Evolutionary conservation across 35 echinoderm and acorn worm genomes (phyloP).

Genomic region (Amphiura filiformis): DNA sequence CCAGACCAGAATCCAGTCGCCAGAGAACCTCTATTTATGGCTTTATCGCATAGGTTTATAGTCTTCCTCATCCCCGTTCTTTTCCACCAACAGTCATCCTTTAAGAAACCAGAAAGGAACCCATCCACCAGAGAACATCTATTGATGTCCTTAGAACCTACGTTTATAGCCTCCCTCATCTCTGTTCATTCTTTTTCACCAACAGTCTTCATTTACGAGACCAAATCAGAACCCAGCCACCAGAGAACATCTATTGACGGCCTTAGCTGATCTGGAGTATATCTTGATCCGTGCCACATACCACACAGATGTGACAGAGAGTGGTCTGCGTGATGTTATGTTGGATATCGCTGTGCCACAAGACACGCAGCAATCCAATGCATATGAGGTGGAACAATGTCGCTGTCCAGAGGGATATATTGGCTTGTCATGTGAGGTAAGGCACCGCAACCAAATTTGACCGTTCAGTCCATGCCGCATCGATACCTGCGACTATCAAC

Average conservation of each 20-base stretch:
- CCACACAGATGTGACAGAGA: slow-evolving; percentile 59
- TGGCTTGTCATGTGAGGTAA: slow-evolving; percentile 93
- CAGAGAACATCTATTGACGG: slow-evolving; percentile 84
- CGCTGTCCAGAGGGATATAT: slow-evolving; percentile 77
- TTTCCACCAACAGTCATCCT: too few species aligned
- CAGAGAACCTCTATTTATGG: too few species aligned
- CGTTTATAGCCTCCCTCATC: too few species aligned
- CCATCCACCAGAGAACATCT: too few species aligned
- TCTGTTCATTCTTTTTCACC: neutral
- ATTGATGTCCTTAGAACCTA: too few species aligned
- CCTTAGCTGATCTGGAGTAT: slow-evolving; percentile 68
- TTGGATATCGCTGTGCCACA: slow-evolving; percentile 73
- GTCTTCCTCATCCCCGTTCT: neutral
- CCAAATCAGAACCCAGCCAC: slow-evolving; percentile 59
- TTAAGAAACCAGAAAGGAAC: too few species aligned
- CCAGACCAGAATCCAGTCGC: too few species aligned
- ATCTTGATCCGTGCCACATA: slow-evolving; percentile 84
- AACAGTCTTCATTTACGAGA: slow-evolving; percentile 68
- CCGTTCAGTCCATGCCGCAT: too few species aligned
- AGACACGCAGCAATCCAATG: slow-evolving; percentile 42
- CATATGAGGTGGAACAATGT: slow-evolving; percentile 71
- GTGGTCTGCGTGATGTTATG: slow-evolving; percentile 59
- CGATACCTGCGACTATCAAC: too few species aligned
- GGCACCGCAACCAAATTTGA: too few species aligned
- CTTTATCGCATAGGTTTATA: too few species aligned